Evolutionary conservation across 2,888 invertebrate species (phyloP).

Genomic region (Paralinhomoeus sp.): DNA sequence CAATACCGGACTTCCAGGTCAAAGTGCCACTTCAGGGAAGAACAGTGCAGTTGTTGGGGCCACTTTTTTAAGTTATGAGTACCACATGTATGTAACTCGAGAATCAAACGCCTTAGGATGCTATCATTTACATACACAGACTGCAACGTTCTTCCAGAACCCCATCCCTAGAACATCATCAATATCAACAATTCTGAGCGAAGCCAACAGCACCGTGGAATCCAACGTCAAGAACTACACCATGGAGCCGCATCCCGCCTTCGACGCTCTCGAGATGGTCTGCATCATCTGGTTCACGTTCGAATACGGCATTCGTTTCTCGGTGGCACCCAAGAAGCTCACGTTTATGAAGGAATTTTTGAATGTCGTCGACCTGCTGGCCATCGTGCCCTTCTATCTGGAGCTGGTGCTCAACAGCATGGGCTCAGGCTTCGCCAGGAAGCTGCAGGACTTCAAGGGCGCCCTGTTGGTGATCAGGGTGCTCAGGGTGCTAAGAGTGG

Average conservation of each 20-base stretch:
- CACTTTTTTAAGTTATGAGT: no score
- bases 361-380: conserved; percentile 18
- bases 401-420: conserved; percentile 14
- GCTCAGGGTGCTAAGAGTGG: conserved; percentile 18
- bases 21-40: no score
- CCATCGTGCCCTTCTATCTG: conserved; percentile 18
- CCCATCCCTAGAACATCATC: no score
- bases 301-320: conserved; percentile 56
- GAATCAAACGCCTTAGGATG: no score
- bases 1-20: no score
- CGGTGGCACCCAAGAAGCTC: conserved; percentile 13
- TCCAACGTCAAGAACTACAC: no score
- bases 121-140: no score
- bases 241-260: no score
- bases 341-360: conserved; percentile 8
- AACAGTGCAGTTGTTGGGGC: no score
- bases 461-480: conserved; percentile 19
- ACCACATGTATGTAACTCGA: no score
- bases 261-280: conserved; percentile 52
- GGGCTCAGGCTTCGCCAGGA: conserved; percentile 15
- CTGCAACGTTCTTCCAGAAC: no score
- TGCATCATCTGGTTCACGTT: conserved; percentile 99
- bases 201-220: conserved; percentile 31
- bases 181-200: conserved; percentile 16
- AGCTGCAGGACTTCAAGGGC: conserved; percentile 17